phyloP scores from a whole-genome alignment of 1,140 invertebrate genomes.

The Lasaia peninsularis region DNA sequence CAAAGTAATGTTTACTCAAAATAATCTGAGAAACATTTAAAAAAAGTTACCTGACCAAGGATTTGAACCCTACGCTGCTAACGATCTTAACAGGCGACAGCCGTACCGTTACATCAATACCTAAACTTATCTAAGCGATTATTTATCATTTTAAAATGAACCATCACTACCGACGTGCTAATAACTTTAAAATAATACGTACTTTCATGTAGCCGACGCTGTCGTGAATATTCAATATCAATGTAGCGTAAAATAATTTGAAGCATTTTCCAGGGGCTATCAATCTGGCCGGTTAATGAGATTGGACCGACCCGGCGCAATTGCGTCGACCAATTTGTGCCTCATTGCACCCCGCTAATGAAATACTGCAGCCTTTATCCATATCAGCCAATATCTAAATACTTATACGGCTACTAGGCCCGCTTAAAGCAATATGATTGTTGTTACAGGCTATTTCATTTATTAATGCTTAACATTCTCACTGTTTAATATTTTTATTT shows the following conservation, averaged over 20 bases:
- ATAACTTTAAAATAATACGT: constrained; percentile 17
- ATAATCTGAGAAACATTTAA: too few species aligned
- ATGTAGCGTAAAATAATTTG: constrained; percentile 69
- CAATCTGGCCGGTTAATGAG: constrained; percentile 67
- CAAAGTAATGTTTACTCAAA: too few species aligned
- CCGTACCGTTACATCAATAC: too few species aligned
- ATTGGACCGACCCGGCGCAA: constrained; percentile 51
- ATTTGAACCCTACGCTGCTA: too few species aligned
- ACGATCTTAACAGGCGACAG: too few species aligned
- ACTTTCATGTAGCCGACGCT: constrained; percentile 34
- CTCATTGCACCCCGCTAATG: constrained; percentile 62
- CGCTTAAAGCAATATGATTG: too few species aligned
- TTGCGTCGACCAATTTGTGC: constrained; percentile 64
- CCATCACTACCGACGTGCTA: constrained; percentile 14
- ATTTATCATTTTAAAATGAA: too few species aligned
- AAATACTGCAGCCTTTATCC: constrained; percentile 43
- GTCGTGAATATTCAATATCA: constrained; percentile 63
- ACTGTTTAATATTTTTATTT: too few species aligned
- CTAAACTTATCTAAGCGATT: too few species aligned
- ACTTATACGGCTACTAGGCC: neutral
- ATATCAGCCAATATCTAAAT: neutral
- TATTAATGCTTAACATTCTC: too few species aligned
- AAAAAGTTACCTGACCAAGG: too few species aligned
- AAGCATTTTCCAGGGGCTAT: constrained; percentile 67
- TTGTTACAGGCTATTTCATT: too few species aligned